Percentiles rank a stretch among this genome's conserved stretches.
Conservation (phyloP, 1,140 invertebrate genomes). For the Drosophila pruinosa region DNA sequence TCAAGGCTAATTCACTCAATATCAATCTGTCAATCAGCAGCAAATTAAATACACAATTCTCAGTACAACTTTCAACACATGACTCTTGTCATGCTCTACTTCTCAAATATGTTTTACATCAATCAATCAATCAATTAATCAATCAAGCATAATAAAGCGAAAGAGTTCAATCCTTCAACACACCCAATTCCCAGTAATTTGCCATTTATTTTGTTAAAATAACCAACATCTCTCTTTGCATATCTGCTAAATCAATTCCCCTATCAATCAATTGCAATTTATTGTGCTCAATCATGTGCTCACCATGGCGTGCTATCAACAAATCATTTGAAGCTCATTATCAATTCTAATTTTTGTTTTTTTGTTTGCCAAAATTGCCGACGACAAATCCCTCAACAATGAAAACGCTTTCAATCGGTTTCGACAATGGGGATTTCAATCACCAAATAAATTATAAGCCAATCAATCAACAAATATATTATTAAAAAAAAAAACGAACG, state of each 20-base stretch:
- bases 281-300: not conserved
- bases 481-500: not conserved
- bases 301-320: not conserved
- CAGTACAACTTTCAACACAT: no score
- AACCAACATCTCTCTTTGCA: constrained; percentile 6
- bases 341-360: constrained; percentile 1
- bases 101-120: not conserved
- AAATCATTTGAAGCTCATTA: not conserved
- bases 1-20: not conserved
- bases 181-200: no score
- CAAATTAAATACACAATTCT: no score
- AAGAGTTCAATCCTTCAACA: no score
- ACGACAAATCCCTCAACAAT: not conserved
- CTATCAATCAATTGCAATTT: not conserved
- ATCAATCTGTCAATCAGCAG: no score
- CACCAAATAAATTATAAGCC: constrained; percentile 25
- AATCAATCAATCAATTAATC: not conserved
- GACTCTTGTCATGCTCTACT: no score
- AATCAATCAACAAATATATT: constrained; percentile 28
- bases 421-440: constrained; percentile 15
- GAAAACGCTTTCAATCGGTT: constrained; percentile 7
- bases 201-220: no score
- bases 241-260: not conserved
- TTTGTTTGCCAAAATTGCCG: not conserved
- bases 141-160: not conserved